Base-by-base conservation (phyloP, 2,888 invertebrate genomes). In the Drosophila kambysellisi region DNA sequence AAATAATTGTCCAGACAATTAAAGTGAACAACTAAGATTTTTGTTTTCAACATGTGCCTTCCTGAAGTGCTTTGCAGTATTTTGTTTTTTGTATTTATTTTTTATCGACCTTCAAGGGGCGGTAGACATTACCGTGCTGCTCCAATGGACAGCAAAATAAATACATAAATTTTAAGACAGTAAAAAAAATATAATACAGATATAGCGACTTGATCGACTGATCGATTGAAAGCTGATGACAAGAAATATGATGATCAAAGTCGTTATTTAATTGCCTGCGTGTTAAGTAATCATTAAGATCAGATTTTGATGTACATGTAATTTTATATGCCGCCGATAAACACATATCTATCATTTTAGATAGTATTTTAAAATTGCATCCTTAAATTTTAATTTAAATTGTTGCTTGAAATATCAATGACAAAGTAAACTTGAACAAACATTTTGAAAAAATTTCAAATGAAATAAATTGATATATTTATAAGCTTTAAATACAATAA, bases 31-130 rank as follows among this genome's bases (percentile, higher is more conserved):
- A 39, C 35, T 32, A 68, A 64, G 53, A 51, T 57, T 62, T 33
- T 52, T 52, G 43, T 43, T 4, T 65, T 69, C 51, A 53, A 29
- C 51, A 57, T 48, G 43, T 60, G 70, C 73, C 88, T 82, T 85
- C 82, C 74, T 79, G 76, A 89, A 88, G 76, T 89, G 61, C 66
- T 70, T 79, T 56, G 70, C 64, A 48, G 57, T 62, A 62, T 50
- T 64, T 51, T 15, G 11, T 41, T 46, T 51, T 51, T 32, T 46
- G 33, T 56, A 20, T 46, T 15, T 25, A 30, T 57, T 75, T 41
- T 62, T 39, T 46, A 48, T 39, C 35, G 89, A 89, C 86, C 86
- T 86, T 86, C 87, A 74, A 77, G 65, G 90, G 89, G 90, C 90
- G 89, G 89, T 66, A 72, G 72, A 76, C 39, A 81, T 74, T 83